These are phyloP conservation scores for Volucella inflata DNA, from an alignment of 2,888 invertebrate genomes.

Conservation along the genomic window DNA sequence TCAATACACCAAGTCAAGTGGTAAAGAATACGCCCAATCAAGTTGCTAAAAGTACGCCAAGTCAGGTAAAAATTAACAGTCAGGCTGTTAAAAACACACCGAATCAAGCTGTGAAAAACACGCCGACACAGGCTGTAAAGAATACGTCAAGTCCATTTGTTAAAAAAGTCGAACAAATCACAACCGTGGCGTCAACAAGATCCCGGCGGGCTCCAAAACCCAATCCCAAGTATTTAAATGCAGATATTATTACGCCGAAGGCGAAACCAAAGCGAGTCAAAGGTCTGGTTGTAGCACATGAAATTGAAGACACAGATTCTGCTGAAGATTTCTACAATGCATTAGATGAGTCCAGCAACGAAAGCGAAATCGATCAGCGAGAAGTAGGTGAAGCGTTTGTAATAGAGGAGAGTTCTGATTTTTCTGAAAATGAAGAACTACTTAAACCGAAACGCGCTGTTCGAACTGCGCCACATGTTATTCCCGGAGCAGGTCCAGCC, in stretches of 20 bases:
- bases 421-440: constrained; percentile 53
- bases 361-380: constrained; percentile 77
- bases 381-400: constrained; percentile 77
- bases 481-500: not conserved
- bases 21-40: not conserved
- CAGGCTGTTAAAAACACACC: not conserved
- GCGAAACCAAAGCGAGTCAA: constrained; percentile 74
- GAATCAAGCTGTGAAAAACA: not conserved
- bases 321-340: constrained; percentile 60
- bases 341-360: constrained; percentile 71
- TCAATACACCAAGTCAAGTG: constrained; percentile 16
- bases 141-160: not conserved
- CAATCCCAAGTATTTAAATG: constrained; percentile 83
- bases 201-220: constrained; percentile 83
- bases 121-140: not conserved
- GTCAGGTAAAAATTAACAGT: constrained; percentile 11
- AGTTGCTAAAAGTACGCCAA: constrained; percentile 61
- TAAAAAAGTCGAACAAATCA: constrained; percentile 69
- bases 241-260: constrained; percentile 81
- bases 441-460: constrained; percentile 24
- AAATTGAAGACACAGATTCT: constrained; percentile 54
- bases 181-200: constrained; percentile 81
- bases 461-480: not conserved
- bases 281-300: constrained; percentile 44
- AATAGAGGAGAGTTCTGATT: constrained; percentile 58